phyloP scores from a whole-genome alignment of 2,888 invertebrate genomes.

The Nemurella pictetii region DNA sequence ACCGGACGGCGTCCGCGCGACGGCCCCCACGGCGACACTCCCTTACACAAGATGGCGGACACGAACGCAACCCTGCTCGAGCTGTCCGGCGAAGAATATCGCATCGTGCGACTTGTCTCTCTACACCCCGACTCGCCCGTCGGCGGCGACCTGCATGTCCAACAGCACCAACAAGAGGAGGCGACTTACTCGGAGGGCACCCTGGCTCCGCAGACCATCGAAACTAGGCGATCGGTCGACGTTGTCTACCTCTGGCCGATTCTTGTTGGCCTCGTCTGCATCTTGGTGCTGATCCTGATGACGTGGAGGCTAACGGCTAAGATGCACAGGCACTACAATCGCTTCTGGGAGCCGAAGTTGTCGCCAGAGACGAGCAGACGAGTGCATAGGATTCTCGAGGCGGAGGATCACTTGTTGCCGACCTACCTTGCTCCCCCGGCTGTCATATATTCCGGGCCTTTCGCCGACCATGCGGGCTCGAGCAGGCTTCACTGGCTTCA shows the following conservation, averaged over 20 bases:
- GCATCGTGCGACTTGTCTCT: constrained; percentile 44
- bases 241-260: constrained; percentile 47
- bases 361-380: background rate
- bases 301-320: constrained; percentile 39
- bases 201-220: background rate
- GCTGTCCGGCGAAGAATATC: constrained; percentile 49
- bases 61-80: constrained; percentile 49
- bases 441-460: constrained; percentile 48
- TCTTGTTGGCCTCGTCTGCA: constrained; percentile 45
- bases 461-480: constrained; percentile 41
- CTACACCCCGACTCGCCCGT: constrained; percentile 42
- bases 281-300: constrained; percentile 44
- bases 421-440: constrained; percentile 43
- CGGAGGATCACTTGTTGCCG: background rate
- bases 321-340: constrained; percentile 38
- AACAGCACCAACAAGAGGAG: constrained; percentile 18
- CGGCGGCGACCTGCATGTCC: constrained; percentile 42
- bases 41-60: constrained; percentile 47
- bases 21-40: constrained; percentile 45
- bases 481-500: background rate
- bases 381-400: background rate
- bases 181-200: background rate
- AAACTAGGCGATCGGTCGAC: constrained; percentile 38
- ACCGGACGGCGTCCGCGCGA: background rate
- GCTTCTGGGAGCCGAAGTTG: constrained; percentile 44